Evolutionary conservation across 2,888 invertebrate genomes (phyloP), one percentile per base, ranked within the genome.

Genomic region (Macrophya alboannulata): DNA sequence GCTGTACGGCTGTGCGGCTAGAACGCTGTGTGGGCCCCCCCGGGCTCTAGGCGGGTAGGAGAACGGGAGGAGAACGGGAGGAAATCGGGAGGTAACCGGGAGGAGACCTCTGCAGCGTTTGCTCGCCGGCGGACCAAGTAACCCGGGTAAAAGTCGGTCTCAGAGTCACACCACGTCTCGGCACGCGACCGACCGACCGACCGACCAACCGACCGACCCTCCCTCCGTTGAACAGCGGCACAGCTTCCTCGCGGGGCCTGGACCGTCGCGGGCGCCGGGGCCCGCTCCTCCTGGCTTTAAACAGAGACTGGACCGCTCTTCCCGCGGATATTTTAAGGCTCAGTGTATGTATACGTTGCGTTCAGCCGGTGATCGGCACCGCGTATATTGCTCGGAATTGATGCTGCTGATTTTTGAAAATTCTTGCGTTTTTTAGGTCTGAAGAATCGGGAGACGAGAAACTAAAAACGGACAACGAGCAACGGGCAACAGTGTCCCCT

Each of bases 101-200:
- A 89, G 91, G 83, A 91, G 90, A 92, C 88, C 84, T 84, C 84
- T 84, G 86, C 68, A 62, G 76, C 71, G 90, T 91, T 89, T 90
- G 90, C 89, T 90, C 91, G 91, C 90, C 90, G 83, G 45, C 68
- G 83, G 83, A 83, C 83, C 83, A 31, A 71, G 83, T 83, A 83
- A 83, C 65, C 83, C 48, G 83, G 83, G 83, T 83, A 83, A 83
- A 83, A 83, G 83, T 83, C 71, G 83, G 83, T 83, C 83, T 81
- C 62, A 87, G 90, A 91, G 91, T 88, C 91, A 91, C 92, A 92
- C 91, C 92, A 92, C 89, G 92, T 92, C 62, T 83, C 92, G 92
- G 92, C 92, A 93, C 92, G 92, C 92, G 92, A 93, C 92, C 91
- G 92, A 91, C 90, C 91, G 90, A 90, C 91, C 90, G 89, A 88